Evolutionary conservation across 2,113 vertebrate species (phyloP).

Genomic region (Callopanchax toddi): DNA sequence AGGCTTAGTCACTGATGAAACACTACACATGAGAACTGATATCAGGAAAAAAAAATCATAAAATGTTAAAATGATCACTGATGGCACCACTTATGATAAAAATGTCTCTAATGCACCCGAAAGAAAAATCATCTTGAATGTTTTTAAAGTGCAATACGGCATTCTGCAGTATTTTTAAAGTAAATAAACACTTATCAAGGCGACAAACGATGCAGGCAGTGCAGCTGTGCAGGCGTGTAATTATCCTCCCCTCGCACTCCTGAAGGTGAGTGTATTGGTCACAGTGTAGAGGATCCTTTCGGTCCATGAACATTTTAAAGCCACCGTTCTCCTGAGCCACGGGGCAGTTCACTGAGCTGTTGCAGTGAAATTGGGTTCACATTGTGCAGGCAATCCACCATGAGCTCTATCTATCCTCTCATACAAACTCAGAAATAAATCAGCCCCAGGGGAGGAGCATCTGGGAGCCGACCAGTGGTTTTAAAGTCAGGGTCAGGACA

Average conservation of each 20-base stretch:
- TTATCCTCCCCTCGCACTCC: neutral
- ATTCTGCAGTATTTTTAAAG: neutral
- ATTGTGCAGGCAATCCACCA: neutral
- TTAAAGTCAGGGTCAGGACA: too few species aligned
- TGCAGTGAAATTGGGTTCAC: slow-evolving; percentile 21
- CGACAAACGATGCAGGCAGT: slow-evolving; percentile 2
- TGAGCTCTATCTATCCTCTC: neutral
- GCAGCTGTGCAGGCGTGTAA: slow-evolving; percentile 15
- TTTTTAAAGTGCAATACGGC: neutral
- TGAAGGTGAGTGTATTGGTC: neutral
- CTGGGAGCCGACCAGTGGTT: too few species aligned
- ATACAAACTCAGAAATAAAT: too few species aligned
- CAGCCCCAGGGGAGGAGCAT: too few species aligned
- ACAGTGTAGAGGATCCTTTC: slow-evolving; percentile 7
- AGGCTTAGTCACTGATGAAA: too few species aligned
- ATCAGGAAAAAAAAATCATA: too few species aligned
- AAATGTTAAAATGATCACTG: too few species aligned
- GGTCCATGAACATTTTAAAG: slow-evolving; percentile 4
- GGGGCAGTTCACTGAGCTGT: neutral
- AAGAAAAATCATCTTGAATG: too few species aligned
- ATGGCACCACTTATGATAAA: too few species aligned
- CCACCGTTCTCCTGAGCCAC: slow-evolving; percentile 11
- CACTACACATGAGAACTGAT: too few species aligned
- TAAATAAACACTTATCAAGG: neutral
- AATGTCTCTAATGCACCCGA: too few species aligned